These are phyloP conservation scores for Drosophila baimaii DNA, from an alignment of 1,140 invertebrate genomes.

Conservation along the genomic window DNA sequence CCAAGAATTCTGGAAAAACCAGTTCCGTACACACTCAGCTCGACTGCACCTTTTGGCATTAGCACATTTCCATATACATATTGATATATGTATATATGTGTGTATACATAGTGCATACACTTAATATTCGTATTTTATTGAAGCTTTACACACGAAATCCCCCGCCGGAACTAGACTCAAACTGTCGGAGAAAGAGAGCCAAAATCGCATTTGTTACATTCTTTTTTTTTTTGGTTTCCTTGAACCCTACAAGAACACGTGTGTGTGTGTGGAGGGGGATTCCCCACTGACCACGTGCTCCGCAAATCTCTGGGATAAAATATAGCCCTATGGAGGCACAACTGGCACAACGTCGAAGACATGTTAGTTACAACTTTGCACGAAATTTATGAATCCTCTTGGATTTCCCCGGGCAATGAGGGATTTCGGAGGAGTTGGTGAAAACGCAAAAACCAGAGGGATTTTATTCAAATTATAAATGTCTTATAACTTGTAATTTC, in stretches of 20 bases:
- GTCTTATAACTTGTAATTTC: background rate
- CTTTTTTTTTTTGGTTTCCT: background rate
- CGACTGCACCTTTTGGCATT: conserved; percentile 34
- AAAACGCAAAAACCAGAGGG: background rate
- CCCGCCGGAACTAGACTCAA: conserved; percentile 12
- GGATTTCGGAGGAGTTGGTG: conserved; percentile 27
- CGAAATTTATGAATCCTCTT: conserved; percentile 50
- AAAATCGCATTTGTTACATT: conserved; percentile 12
- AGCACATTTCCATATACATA: background rate
- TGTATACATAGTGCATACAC: conserved; percentile 3
- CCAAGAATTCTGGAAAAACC: conserved; percentile 39
- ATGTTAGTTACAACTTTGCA: conserved; percentile 65
- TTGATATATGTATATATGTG: no score
- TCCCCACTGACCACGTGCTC: conserved; percentile 59
- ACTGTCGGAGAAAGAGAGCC: conserved; percentile 30
- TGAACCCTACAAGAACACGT: conserved; percentile 21
- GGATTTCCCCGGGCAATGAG: conserved; percentile 15
- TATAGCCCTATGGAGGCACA: conserved; percentile 62
- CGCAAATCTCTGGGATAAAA: conserved; percentile 48
- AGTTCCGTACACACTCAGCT: conserved; percentile 11
- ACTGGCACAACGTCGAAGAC: conserved; percentile 53
- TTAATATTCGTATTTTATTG: conserved; percentile 15
- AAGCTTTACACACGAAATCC: conserved; percentile 1
- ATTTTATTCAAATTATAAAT: conserved; percentile 24
- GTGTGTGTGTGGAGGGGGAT: conserved; percentile 37